Base-by-base conservation (phyloP, 2,113 vertebrate species). In the Corydoras maculifer region DNA sequence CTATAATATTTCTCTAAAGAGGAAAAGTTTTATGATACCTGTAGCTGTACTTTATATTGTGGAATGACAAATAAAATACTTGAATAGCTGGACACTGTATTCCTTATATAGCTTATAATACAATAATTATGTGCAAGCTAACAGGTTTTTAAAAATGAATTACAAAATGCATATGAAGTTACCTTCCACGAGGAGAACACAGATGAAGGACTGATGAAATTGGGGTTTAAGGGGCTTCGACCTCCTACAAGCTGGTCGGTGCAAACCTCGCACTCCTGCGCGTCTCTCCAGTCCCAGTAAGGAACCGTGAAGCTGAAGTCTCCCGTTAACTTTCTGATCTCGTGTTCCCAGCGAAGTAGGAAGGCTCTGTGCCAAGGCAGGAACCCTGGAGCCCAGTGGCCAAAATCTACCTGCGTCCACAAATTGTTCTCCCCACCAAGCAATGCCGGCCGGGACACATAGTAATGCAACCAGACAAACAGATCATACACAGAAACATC, bases 391-490 rank as follows among this genome's bases (percentile, higher is more conserved):
- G 93, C 93, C 84, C 97, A 94, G 0, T 99, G 96, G 18, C 94
- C 96, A 83, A 98, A 99, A 73, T 99, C 95, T n/a, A 98, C 88
- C 69, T 96, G 87, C 11, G 57, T 73, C 94, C 95, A 99, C 4
- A 98, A 83, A 3, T 78, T 89, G 1, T 70, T 88, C 2, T 92
- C 84, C 0, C 89, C 93, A 2, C 93, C 94, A 10, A 99, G 68
- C n/a, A 98, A 84, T 0, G 94, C 85, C 9, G 97, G 94, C 63
- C 93, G 86, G 58, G 96, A 96, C 9, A 93, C 93, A 0, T 98
- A 99, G 72, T 98, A 99, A 83, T 99, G 96, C 81, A 94, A 90
- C 96, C 96, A 99, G 53, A 98, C 96, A 67, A 99, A 99, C 64
- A 98, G 86, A 62, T 99, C 94, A 0, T 96, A 99, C 15, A 93